Evolutionary conservation across 1,140 invertebrate species (phyloP).

Genomic region (Drosophila novamexicana): DNA sequence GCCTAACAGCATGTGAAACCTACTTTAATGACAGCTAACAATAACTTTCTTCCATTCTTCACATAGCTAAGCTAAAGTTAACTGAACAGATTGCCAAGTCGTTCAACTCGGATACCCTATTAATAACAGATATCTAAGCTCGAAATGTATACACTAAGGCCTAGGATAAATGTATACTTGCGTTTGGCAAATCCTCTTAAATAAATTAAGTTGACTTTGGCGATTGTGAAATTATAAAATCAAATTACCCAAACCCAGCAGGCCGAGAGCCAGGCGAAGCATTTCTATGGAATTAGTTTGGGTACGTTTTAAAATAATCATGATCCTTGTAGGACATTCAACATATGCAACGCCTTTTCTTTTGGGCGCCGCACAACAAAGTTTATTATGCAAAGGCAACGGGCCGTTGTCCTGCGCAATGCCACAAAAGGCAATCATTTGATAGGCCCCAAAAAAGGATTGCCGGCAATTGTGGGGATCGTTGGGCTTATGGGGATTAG

Average conservation of each 20-base stretch:
- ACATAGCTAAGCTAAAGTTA: no score
- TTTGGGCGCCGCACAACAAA: conserved; percentile 4
- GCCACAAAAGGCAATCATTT: conserved; percentile 35
- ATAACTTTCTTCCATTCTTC: no score
- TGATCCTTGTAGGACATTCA: conserved; percentile 19
- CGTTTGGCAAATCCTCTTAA: conserved; percentile 20
- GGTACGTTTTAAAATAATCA: conserved; percentile 3
- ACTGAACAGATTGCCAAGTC: neutral
- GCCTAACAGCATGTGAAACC: no score
- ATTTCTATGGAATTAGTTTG: conserved; percentile 34
- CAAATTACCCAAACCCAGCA: conserved; percentile 23
- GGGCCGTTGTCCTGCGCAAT: conserved; percentile 4
- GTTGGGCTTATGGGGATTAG: neutral
- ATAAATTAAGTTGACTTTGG: conserved; percentile 28
- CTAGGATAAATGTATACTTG: neutral
- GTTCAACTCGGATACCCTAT: neutral
- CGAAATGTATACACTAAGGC: neutral
- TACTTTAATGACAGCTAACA: no score
- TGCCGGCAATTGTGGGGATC: neutral
- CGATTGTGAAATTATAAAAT: conserved; percentile 22
- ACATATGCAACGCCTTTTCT: conserved; percentile 34
- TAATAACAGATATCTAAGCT: neutral
- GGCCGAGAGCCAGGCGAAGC: neutral
- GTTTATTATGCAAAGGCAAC: conserved; percentile 36
- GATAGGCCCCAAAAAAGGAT: conserved; percentile 21